Evolutionary conservation across 2,113 vertebrate genomes (phyloP).

Genomic region (Hydrochoerus hydrochaeris): DNA sequence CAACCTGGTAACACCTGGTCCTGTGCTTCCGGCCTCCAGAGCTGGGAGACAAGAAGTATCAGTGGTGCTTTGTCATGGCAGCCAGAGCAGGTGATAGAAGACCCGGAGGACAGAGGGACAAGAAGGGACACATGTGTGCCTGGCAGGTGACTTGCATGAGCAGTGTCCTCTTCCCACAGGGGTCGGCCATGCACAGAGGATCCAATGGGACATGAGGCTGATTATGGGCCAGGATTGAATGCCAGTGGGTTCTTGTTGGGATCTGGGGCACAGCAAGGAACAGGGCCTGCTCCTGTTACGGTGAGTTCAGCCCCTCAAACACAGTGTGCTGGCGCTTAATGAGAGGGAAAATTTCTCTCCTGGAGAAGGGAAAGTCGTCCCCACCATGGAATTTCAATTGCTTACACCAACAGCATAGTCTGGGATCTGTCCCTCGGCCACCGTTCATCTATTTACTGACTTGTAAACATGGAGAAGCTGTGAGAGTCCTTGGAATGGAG

Average conservation of each 20-base stretch:
- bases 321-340: background rate
- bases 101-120: background rate
- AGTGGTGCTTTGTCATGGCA: background rate
- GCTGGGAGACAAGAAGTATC: background rate
- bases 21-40: background rate
- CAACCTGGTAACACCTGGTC: background rate
- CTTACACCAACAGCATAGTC: background rate
- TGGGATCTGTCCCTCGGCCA: background rate
- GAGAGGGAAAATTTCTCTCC: background rate
- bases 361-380: background rate
- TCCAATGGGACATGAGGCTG: background rate
- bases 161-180: background rate
- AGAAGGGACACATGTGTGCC: background rate
- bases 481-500: fast-evolving
- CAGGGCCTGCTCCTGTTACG: background rate
- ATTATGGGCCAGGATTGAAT: background rate
- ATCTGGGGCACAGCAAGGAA: background rate
- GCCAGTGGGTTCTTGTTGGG: background rate
- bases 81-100: background rate
- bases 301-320: background rate
- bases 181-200: background rate
- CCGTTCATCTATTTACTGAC: background rate
- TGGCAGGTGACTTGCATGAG: background rate
- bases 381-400: background rate
- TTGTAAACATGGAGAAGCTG: background rate